phyloP scores from a whole-genome alignment of 2,113 vertebrate species.

The Nycticryphes semicollaris region DNA sequence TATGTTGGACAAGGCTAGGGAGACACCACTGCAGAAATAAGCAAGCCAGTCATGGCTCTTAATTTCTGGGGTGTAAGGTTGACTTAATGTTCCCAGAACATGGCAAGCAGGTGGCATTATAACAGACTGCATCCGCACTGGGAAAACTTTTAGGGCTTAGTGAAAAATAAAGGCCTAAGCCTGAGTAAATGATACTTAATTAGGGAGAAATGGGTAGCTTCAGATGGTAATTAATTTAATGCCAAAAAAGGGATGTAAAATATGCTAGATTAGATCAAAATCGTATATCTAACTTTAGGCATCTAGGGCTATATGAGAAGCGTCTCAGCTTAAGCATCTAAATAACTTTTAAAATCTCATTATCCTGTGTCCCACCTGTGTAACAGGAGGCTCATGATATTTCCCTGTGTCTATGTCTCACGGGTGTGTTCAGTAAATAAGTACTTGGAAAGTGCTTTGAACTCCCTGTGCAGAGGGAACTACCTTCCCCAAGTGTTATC shows the following conservation, averaged over 20 bases:
- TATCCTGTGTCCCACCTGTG: background rate
- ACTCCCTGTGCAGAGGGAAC: background rate
- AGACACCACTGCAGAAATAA: background rate
- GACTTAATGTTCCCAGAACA: background rate
- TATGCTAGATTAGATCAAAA: background rate
- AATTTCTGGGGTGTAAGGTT: background rate
- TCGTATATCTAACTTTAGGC: background rate
- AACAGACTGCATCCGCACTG: fast-evolving
- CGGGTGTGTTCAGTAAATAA: background rate
- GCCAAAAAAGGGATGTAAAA: background rate
- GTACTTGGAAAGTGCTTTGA: background rate
- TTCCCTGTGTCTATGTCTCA: background rate
- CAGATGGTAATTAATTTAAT: background rate
- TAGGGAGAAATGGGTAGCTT: background rate
- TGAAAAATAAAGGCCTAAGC: background rate
- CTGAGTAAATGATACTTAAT: background rate
- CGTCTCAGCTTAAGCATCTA: background rate
- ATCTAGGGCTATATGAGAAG: background rate
- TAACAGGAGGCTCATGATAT: background rate
- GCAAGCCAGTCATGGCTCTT: background rate
- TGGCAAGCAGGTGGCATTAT: background rate
- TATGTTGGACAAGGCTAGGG: background rate
- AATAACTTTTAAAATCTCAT: background rate
- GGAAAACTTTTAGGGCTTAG: background rate
- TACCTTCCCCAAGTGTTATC: background rate